Percentiles rank a stretch among this genome's conserved stretches.
These are phyloP conservation scores for Mnemiopsis leidyi DNA, from an alignment of 37 sponge, comb jelly and placozoan species.

Conservation along the genomic window DNA sequence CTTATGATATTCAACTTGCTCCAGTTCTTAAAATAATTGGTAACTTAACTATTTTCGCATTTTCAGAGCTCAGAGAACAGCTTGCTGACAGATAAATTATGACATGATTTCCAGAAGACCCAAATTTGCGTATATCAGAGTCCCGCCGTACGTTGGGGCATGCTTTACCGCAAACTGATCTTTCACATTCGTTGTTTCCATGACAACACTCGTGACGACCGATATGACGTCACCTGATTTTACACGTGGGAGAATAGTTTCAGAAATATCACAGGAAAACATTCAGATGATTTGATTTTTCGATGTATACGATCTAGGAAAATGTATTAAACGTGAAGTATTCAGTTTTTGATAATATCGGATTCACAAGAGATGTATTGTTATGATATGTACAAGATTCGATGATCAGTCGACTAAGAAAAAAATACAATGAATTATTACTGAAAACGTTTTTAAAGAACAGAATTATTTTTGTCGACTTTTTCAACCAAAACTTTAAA, in stretches of 20 bases:
- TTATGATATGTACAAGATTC: background rate
- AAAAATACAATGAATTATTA: background rate
- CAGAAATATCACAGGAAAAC: background rate
- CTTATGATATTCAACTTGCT: too few relatives aligned
- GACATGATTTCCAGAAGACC: background rate
- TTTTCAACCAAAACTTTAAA: too few relatives aligned
- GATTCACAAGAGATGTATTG: background rate
- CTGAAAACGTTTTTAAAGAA: background rate
- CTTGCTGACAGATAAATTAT: slow-evolving; percentile 36
- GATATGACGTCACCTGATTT: background rate
- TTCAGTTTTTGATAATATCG: background rate
- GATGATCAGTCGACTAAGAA: background rate
- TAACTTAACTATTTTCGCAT: too few relatives aligned
- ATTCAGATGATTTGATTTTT: background rate
- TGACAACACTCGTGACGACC: background rate
- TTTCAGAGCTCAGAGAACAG: slow-evolving; percentile 31
- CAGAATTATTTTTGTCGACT: background rate
- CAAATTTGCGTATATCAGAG: background rate
- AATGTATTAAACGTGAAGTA: too few relatives aligned
- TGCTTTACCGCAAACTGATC: background rate
- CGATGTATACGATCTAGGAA: background rate
- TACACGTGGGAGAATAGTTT: background rate
- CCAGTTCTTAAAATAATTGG: too few relatives aligned
- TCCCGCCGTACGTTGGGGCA: background rate
- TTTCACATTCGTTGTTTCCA: background rate